These are phyloP conservation scores for Odiellus spinosus DNA, from an alignment of 2,888 invertebrate species.

Conservation along the genomic window DNA sequence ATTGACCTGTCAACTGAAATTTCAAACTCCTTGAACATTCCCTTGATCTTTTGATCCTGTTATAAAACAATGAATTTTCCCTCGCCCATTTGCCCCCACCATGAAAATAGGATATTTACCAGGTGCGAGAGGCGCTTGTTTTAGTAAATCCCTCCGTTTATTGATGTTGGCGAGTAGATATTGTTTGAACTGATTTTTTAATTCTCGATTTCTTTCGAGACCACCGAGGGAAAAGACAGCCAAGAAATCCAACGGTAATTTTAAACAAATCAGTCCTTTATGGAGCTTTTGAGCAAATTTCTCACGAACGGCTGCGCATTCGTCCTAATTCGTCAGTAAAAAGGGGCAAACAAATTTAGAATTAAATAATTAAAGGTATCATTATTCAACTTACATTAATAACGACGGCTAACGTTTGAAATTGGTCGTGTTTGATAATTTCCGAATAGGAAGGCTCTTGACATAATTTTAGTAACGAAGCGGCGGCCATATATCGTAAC, in stretches of 20 bases:
- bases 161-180: constrained; percentile 74
- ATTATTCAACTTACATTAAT: constrained; percentile 67
- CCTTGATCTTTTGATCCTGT: too few relatives aligned
- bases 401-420: constrained; percentile 76
- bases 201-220: constrained; percentile 65
- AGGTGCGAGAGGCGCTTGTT: constrained; percentile 33
- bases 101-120: too few relatives aligned
- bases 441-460: constrained; percentile 92
- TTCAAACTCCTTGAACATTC: too few relatives aligned
- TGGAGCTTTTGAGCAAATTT: constrained; percentile 79
- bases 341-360: not conserved
- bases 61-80: too few relatives aligned
- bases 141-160: constrained; percentile 76
- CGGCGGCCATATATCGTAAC: constrained; percentile 77
- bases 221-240: constrained; percentile 83
- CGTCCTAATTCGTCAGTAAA: constrained; percentile 30
- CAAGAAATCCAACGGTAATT: constrained; percentile 87
- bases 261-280: constrained; percentile 50
- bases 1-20: too few relatives aligned
- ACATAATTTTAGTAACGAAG: constrained; percentile 90
- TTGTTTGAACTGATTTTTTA: constrained; percentile 43
- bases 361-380: too few relatives aligned
- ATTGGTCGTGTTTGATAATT: constrained; percentile 84
- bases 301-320: constrained; percentile 47
- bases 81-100: too few relatives aligned